These are phyloP conservation scores for Matsumurasca onukii DNA, from an alignment of 1,140 invertebrate genomes.

Conservation along the genomic window DNA sequence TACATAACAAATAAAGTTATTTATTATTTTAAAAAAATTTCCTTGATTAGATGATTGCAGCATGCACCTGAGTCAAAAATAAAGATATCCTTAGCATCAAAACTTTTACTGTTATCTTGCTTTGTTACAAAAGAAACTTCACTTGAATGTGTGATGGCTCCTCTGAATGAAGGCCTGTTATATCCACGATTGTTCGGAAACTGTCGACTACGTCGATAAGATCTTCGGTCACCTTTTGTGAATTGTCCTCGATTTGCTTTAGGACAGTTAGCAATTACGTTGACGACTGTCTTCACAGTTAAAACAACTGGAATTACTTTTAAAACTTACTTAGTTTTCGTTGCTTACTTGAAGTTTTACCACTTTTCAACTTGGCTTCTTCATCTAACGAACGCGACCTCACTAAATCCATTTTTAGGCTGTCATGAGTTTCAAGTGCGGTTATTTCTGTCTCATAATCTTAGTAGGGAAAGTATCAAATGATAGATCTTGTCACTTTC, in stretches of 20 bases:
- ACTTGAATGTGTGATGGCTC: neutral
- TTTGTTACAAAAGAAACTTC: neutral
- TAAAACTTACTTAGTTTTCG: constrained; percentile 3
- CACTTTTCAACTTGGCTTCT: neutral
- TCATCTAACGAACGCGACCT: neutral
- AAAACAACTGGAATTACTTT: neutral
- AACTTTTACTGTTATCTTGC: neutral
- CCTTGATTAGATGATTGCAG: constrained; percentile 6
- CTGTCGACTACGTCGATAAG: neutral
- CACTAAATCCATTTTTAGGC: neutral
- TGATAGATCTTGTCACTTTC: constrained; percentile 1
- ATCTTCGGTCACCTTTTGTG: neutral
- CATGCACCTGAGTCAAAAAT: constrained; percentile 1
- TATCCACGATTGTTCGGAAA: constrained; percentile 4
- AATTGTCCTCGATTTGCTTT: neutral
- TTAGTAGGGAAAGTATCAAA: neutral
- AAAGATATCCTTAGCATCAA: neutral
- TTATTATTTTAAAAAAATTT: too few relatives aligned
- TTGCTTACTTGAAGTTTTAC: neutral
- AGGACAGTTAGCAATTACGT: neutral
- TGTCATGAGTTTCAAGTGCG: neutral
- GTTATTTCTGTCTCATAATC: neutral
- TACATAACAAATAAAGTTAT: too few relatives aligned
- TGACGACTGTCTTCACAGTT: neutral
- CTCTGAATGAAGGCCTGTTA: neutral